Conservation (phyloP, 2,888 invertebrate genomes). For the Rhagium mordax region DNA sequence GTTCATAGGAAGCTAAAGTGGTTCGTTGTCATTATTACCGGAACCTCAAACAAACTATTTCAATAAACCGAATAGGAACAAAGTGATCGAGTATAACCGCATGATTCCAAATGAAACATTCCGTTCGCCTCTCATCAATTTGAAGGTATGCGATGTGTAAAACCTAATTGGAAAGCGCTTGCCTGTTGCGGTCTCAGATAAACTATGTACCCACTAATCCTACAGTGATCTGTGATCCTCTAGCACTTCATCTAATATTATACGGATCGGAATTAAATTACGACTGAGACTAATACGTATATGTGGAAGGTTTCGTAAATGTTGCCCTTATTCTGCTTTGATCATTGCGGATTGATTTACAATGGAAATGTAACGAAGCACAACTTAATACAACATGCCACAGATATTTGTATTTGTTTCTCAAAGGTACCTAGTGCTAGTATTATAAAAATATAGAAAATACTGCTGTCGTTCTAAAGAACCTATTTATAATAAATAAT, state of each 20-base stretch:
- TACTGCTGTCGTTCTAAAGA: no score
- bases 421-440: no score
- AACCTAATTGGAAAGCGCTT: constrained; percentile 57
- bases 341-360: constrained; percentile 26
- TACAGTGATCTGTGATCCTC: constrained; percentile 53
- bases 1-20: neutral
- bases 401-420: constrained; percentile 16
- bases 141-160: constrained; percentile 58
- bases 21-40: constrained; percentile 20
- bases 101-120: constrained; percentile 56
- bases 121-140: constrained; percentile 53
- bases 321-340: constrained; percentile 14
- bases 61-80: constrained; percentile 52
- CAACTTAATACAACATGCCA: constrained; percentile 21
- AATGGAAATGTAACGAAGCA: constrained; percentile 19
- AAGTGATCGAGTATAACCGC: constrained; percentile 52
- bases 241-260: constrained; percentile 48
- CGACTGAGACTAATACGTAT: constrained; percentile 13
- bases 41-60: constrained; percentile 57
- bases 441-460: no score
- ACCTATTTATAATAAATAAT: no score
- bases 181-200: constrained; percentile 58
- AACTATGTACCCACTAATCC: constrained; percentile 58
- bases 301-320: neutral
- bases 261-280: constrained; percentile 47